A percentile compares a stretch with the other conserved stretches of the same genome.
These are phyloP conservation scores for Agelastica alni DNA, from an alignment of 2,888 invertebrate genomes.

Conservation along the genomic window DNA sequence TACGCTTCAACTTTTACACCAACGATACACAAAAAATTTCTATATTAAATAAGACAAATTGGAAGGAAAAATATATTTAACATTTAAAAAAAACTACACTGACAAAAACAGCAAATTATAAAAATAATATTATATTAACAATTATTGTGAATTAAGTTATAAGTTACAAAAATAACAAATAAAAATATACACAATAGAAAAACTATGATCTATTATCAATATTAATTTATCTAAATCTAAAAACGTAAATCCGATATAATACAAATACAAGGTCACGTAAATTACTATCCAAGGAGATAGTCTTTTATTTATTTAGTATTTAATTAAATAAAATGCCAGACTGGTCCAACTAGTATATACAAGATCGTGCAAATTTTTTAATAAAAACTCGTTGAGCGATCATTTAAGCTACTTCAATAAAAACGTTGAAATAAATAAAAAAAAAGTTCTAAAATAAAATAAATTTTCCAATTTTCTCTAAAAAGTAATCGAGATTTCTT, in stretches of 20 bases:
- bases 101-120: constrained; percentile 36
- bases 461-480: no score
- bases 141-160: constrained; percentile 33
- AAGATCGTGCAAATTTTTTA: background rate
- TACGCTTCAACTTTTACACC: no score
- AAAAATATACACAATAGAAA: constrained; percentile 47
- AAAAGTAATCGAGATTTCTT: no score
- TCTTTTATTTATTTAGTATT: constrained; percentile 45
- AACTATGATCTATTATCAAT: constrained; percentile 52
- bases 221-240: constrained; percentile 56
- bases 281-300: constrained; percentile 52
- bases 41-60: constrained; percentile 19
- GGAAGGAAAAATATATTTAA: constrained; percentile 35
- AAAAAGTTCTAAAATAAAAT: background rate
- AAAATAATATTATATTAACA: constrained; percentile 34
- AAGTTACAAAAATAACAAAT: constrained; percentile 39
- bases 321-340: constrained; percentile 36
- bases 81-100: constrained; percentile 34
- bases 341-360: constrained; percentile 26
- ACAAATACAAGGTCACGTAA: constrained; percentile 56
- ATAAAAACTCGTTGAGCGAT: no score
- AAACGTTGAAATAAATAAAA: background rate
- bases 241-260: constrained; percentile 58
- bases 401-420: no score
- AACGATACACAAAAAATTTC: no score